Evolutionary conservation across 2,797 vertebrate genomes (phyloP).

Genomic region (Sebastes nivosus): DNA sequence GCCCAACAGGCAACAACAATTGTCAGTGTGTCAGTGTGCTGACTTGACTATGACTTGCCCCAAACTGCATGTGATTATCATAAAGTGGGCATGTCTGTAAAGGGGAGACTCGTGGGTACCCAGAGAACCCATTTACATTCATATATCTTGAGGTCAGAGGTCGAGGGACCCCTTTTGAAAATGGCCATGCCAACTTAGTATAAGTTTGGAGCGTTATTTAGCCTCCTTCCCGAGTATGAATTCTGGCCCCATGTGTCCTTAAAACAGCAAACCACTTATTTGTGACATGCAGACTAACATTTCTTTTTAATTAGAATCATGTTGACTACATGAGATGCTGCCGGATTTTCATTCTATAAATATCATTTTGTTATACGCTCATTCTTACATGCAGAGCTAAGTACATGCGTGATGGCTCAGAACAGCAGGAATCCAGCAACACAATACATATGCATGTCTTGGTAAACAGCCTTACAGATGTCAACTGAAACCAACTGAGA

Average conservation of each 20-base stretch:
- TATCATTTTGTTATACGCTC: neutral
- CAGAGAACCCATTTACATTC: no score
- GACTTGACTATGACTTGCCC: no score
- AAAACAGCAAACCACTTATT: neutral
- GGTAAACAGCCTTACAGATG: neutral
- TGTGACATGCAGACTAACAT: neutral
- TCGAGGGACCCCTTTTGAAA: no score
- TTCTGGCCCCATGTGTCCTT: neutral
- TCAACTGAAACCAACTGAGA: conserved; percentile 4
- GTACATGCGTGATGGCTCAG: neutral
- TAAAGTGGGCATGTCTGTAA: no score
- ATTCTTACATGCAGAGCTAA: neutral
- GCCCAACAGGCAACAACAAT: no score
- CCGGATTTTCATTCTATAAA: neutral
- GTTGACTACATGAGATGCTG: neutral
- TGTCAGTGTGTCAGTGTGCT: no score
- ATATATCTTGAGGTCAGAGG: no score
- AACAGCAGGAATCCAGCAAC: neutral
- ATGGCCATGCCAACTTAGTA: no score
- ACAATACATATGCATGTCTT: neutral
- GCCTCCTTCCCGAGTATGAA: no score
- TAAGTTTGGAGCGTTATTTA: no score
- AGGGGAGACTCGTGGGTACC: no score
- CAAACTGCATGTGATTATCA: no score
- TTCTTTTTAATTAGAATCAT: neutral